Evolutionary conservation across 2,797 vertebrate genomes (phyloP).

Genomic region (Pristis pectinata): DNA sequence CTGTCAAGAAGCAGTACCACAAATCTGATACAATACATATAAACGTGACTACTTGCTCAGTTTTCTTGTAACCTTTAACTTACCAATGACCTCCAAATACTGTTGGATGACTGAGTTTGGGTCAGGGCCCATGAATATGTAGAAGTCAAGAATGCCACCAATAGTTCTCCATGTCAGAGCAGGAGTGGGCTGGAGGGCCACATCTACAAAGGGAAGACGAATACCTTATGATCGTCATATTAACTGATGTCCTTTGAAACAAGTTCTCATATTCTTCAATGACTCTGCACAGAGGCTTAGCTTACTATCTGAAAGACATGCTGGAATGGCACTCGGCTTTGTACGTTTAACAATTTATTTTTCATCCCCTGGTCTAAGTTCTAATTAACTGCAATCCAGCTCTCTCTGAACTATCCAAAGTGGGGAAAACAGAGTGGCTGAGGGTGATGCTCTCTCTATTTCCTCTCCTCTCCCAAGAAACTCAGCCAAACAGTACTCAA

Average conservation of each 20-base stretch:
- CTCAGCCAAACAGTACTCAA: neutral
- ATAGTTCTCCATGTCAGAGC: conserved; percentile 81
- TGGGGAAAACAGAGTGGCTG: neutral
- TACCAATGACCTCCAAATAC: conserved; percentile 79
- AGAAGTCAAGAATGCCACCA: conserved; percentile 77
- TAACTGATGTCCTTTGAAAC: neutral
- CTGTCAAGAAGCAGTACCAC: neutral
- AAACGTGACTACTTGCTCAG: neutral
- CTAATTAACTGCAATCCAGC: neutral
- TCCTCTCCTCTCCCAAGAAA: neutral
- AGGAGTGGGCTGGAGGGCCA: conserved; percentile 70
- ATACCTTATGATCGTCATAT: neutral
- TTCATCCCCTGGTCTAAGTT: neutral
- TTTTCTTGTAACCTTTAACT: conserved; percentile 43
- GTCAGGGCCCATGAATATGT: conserved; percentile 70
- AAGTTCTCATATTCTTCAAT: neutral
- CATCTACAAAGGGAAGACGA: conserved; percentile 46
- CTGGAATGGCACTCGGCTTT: neutral
- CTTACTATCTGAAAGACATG: neutral
- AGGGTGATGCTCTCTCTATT: neutral
- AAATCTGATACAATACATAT: neutral
- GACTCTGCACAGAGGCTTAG: neutral
- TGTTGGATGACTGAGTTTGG: conserved; percentile 69
- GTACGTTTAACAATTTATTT: neutral
- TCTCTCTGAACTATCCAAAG: neutral